Evolutionary conservation across 2,888 invertebrate genomes (phyloP).

Genomic region (Rotaria socialis): DNA sequence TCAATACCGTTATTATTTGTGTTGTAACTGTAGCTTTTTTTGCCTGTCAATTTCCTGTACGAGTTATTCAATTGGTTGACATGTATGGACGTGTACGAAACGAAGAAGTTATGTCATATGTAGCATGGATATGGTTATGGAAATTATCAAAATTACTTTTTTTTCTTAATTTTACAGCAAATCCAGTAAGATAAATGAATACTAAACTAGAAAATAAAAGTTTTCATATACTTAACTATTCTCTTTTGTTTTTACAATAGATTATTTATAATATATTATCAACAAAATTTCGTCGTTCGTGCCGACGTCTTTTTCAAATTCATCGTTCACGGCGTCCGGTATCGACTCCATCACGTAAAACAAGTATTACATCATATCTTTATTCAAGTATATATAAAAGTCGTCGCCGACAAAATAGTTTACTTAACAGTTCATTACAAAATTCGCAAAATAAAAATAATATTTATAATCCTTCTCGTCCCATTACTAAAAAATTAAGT

Average conservation of each 20-base stretch:
- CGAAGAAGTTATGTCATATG: background rate
- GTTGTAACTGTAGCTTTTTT: constrained; percentile 27
- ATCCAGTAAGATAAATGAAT: constrained; percentile 3
- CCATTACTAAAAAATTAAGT: background rate
- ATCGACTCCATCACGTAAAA: constrained; percentile 7
- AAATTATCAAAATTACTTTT: constrained; percentile 33
- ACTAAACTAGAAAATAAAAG: background rate
- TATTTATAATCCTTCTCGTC: background rate
- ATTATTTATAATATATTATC: constrained; percentile 35
- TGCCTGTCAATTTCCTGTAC: constrained; percentile 38
- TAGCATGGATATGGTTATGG: constrained; percentile 25
- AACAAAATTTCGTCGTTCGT: constrained; percentile 31
- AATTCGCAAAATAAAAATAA: background rate
- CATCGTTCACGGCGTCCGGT: background rate
- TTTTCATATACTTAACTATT: background rate
- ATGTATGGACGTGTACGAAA: constrained; percentile 17
- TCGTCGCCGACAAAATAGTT: background rate
- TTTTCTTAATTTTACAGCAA: constrained; percentile 19
- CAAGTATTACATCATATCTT: constrained; percentile 27
- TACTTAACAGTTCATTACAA: background rate
- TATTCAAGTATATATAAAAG: constrained; percentile 33
- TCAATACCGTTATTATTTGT: constrained; percentile 29
- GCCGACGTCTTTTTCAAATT: constrained; percentile 33
- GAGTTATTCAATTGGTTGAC: constrained; percentile 31
- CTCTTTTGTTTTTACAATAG: background rate